Percentiles rank a stretch among this genome's conserved stretches.
phyloP scores from a whole-genome alignment of 2,797 vertebrate genomes.

The Chaetophractus vellerosus region DNA sequence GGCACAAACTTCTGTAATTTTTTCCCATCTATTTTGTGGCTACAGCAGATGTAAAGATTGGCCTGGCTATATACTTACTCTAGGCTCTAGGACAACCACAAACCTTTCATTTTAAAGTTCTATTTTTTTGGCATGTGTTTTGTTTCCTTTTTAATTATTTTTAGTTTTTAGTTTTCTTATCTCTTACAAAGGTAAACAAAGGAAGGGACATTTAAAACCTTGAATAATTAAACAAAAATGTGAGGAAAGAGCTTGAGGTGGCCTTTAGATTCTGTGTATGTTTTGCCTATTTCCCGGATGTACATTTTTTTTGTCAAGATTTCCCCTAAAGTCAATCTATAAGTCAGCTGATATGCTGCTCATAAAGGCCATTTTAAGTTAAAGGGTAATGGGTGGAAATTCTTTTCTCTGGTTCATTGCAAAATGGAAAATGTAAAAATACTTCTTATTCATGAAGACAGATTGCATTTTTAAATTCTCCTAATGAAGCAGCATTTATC shows the following conservation, averaged over 20 bases:
- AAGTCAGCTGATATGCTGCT: slow-evolving; percentile 38
- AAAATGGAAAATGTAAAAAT: slow-evolving; percentile 89
- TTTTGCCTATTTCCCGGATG: slow-evolving; percentile 53
- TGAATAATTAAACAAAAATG: slow-evolving; percentile 1
- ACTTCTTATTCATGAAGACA: slow-evolving; percentile 90
- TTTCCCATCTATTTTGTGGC: background rate
- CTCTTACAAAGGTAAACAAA: slow-evolving; percentile 48
- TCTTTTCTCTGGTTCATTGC: slow-evolving; percentile 82
- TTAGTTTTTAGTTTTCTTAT: slow-evolving; percentile 30
- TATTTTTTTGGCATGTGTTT: background rate
- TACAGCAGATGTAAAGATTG: background rate
- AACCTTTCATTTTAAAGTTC: background rate
- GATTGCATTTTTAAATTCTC: slow-evolving; percentile 91
- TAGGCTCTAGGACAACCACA: background rate
- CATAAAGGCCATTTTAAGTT: slow-evolving; percentile 79
- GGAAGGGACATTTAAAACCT: background rate
- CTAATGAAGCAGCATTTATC: slow-evolving; percentile 91
- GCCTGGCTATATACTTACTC: background rate
- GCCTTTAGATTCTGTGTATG: background rate
- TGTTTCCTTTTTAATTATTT: background rate
- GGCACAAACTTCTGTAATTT: background rate
- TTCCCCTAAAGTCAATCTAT: slow-evolving; percentile 72
- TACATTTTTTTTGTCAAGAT: slow-evolving; percentile 39
- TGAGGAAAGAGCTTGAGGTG: background rate
- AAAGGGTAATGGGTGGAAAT: slow-evolving; percentile 87